Conservation (phyloP, 2,797 vertebrate species). For the Erpetoichthys calabaricus region DNA sequence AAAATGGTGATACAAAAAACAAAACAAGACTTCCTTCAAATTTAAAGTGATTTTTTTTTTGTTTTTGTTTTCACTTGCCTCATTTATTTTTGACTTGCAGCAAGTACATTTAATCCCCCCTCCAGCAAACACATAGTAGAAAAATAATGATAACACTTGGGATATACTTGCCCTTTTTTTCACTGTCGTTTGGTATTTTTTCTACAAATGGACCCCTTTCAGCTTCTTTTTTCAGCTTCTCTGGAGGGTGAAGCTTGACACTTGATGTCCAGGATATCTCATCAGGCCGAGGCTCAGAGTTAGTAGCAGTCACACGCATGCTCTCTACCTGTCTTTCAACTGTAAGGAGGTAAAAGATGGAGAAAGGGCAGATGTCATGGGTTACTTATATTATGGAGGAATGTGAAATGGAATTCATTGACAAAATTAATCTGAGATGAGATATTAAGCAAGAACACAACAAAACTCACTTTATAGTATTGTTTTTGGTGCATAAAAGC, state of each 20-base stretch:
- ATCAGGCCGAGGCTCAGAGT: constrained; percentile 15
- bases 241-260: constrained; percentile 1
- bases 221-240: neutral
- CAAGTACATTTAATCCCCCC: neutral
- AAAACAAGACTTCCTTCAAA: no score
- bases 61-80: neutral
- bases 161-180: constrained; percentile 18
- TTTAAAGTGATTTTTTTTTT: neutral
- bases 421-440: neutral
- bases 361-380: neutral
- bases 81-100: constrained; percentile 1
- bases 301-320: constrained; percentile 14
- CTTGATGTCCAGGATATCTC: constrained; percentile 9
- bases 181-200: neutral
- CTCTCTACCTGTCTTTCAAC: constrained; percentile 18
- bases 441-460: neutral
- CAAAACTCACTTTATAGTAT: no score
- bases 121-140: neutral
- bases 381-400: neutral
- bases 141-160: constrained; percentile 2
- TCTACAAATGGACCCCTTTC: constrained; percentile 2
- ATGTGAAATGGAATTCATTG: neutral
- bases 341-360: constrained; percentile 17
- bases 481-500: no score
- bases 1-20: no score